A percentile compares a stretch with the other conserved stretches of the same genome.
Conservation (phyloP, 1,140 invertebrate species). For the Bombus fervidus region DNA sequence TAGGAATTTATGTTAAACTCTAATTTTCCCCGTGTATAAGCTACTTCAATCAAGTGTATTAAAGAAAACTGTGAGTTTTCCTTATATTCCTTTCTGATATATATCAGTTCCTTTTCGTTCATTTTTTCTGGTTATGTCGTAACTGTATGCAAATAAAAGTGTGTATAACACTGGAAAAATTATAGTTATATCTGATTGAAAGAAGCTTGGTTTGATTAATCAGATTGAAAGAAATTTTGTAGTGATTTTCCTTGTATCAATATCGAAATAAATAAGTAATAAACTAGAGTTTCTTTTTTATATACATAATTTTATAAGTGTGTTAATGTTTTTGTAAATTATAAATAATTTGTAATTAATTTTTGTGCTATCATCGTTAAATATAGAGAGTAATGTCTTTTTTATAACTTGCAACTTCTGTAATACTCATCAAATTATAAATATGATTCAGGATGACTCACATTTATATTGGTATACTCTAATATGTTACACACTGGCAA, state of each 20-base stretch:
- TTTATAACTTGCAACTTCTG: neutral
- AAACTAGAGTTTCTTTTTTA: neutral
- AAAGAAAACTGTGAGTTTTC: neutral
- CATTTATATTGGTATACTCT: neutral
- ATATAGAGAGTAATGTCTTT: neutral
- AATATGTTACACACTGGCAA: neutral
- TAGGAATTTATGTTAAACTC: neutral
- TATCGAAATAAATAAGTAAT: constrained; percentile 6
- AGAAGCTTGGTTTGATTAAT: neutral
- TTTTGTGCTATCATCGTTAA: neutral
- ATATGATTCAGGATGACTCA: neutral
- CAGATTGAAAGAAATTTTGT: neutral
- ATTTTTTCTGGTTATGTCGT: neutral
- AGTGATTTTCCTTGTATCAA: neutral
- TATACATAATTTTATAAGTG: neutral
- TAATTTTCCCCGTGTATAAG: neutral
- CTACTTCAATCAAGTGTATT: neutral
- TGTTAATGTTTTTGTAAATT: neutral
- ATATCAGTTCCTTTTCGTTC: neutral
- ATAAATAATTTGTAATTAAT: neutral
- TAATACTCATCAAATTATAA: neutral
- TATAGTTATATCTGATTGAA: neutral
- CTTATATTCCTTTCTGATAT: neutral
- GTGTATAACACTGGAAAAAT: neutral
- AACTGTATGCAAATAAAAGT: neutral